Conservation (phyloP, 2,797 vertebrate species). For the Hippopotamyrus pictus region DNA sequence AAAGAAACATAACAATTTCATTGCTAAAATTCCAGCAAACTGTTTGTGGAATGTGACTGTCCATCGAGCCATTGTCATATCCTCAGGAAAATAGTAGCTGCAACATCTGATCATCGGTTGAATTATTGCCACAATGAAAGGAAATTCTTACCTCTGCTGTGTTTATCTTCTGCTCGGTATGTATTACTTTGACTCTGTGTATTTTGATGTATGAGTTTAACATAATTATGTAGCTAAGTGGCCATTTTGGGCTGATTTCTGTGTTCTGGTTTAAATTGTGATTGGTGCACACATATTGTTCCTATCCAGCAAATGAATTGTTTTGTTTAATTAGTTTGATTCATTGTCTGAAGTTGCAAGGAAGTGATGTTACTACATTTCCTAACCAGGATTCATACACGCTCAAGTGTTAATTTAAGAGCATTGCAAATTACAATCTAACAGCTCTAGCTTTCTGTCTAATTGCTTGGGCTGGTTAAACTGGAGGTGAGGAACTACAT, state of each 20-base stretch:
- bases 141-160: not conserved
- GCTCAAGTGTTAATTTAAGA: not conserved
- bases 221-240: not conserved
- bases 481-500: not conserved
- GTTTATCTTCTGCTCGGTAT: not conserved
- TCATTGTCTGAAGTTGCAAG: not conserved
- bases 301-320: not conserved
- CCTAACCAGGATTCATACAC: not conserved
- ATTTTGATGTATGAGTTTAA: not conserved
- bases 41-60: not conserved
- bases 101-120: not conserved
- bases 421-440: not conserved
- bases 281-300: not conserved
- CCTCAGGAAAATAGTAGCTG: not conserved
- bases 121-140: not conserved
- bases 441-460: not conserved
- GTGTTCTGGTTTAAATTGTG: not conserved
- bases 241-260: not conserved
- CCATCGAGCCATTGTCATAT: not conserved
- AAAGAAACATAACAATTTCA: not conserved
- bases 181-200: not conserved
- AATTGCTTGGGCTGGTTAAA: not conserved
- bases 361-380: not conserved
- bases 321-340: not conserved
- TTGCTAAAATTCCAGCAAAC: not conserved